phyloP scores from a whole-genome alignment of 2,888 invertebrate species.

The Erannis defoliaria region DNA sequence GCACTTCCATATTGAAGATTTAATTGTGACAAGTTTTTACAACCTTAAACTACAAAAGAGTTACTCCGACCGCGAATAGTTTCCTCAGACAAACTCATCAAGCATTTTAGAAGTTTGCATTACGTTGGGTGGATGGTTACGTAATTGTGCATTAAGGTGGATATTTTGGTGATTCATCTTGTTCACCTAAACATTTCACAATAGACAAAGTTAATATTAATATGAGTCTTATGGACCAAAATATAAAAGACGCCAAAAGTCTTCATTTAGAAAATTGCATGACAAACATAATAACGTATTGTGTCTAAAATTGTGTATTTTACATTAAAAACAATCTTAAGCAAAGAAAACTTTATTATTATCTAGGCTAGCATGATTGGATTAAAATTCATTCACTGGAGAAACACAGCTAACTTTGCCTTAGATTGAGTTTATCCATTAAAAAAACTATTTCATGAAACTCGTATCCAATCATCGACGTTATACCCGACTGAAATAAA shows the following conservation, averaged over 20 bases:
- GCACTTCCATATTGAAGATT: neutral
- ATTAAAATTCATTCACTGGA: too few relatives aligned
- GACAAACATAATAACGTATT: too few relatives aligned
- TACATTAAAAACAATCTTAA: neutral
- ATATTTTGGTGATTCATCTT: neutral
- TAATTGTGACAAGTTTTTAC: neutral
- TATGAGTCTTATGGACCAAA: neutral
- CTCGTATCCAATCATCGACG: too few relatives aligned
- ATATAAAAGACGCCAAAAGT: neutral
- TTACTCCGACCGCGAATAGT: neutral
- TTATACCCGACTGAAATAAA: too few relatives aligned
- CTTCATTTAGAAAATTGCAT: too few relatives aligned
- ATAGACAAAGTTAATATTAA: neutral
- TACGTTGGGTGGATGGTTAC: neutral
- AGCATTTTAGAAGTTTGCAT: neutral
- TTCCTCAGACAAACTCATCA: neutral
- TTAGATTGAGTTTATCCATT: too few relatives aligned
- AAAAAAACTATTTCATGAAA: too few relatives aligned
- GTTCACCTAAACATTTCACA: neutral
- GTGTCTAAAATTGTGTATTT: neutral
- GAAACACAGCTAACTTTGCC: too few relatives aligned
- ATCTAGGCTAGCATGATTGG: too few relatives aligned
- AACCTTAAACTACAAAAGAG: neutral
- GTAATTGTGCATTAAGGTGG: neutral
- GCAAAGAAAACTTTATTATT: neutral